Evolutionary conservation across 2,113 vertebrate genomes (phyloP).

Genomic region (Camelus bactrianus): DNA sequence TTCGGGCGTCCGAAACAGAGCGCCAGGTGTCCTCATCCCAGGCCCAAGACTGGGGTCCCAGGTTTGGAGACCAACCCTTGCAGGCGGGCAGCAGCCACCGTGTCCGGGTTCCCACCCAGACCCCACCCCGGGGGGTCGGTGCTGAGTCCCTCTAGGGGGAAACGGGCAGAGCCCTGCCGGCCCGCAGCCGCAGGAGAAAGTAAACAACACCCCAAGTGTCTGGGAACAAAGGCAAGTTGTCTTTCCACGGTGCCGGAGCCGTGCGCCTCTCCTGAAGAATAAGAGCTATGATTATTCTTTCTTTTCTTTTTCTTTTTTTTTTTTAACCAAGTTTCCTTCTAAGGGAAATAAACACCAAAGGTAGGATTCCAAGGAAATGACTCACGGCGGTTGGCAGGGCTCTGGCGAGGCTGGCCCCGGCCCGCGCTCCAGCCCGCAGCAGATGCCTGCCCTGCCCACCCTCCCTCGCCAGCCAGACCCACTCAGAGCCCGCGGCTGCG

Average conservation of each 20-base stretch:
- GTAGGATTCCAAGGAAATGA: conserved; percentile 94
- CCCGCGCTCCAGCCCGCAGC: conserved; percentile 68
- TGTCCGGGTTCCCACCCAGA: not conserved
- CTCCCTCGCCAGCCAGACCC: not conserved
- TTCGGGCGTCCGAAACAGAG: not conserved
- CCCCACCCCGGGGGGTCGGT: conserved; percentile 26
- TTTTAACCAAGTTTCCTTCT: conserved; percentile 91
- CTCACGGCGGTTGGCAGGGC: conserved; percentile 92
- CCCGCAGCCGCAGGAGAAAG: conserved; percentile 76
- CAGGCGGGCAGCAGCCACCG: not conserved
- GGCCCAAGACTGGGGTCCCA: not conserved
- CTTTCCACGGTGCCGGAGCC: conserved; percentile 74
- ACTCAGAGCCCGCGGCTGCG: not conserved
- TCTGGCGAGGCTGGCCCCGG: conserved; percentile 54
- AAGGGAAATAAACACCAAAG: conserved; percentile 94
- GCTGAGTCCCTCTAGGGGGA: conserved; percentile 67
- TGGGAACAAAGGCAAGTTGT: conserved; percentile 88
- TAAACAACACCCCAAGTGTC: conserved; percentile 85
- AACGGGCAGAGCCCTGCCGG: conserved; percentile 63
- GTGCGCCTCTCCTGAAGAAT: conserved; percentile 82
- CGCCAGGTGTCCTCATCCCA: not conserved
- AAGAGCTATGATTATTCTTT: conserved; percentile 87
- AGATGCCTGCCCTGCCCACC: not conserved
- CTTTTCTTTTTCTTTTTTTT: conserved; percentile 72
- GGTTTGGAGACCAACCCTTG: not conserved